Evolutionary conservation across 2,113 vertebrate genomes (phyloP), one percentile per base, ranked within the genome.

Genomic region (Stigmatopora argus): DNA sequence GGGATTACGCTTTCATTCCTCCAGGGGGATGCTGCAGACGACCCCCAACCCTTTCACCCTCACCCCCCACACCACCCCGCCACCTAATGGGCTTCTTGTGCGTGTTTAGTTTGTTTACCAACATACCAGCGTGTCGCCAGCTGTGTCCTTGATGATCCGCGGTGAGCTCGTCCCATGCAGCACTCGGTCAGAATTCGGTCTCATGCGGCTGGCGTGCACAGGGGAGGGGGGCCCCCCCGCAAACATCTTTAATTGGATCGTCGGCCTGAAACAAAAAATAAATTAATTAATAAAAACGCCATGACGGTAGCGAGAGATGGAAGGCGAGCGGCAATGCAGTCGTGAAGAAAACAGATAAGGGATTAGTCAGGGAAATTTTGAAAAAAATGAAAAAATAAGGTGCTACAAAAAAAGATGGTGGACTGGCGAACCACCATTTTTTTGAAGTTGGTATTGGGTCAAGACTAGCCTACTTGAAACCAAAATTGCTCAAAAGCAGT

Each of bases 1-100:
- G 78, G 86, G 82, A 87, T 86, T 77, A 83, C 78, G 74, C 75
- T 79, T 71, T 71, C 49, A 78, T 92, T 85, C 88, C 65, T 91
- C 82, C 80, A 75, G 87, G 79, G 86, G 83, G 80, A 89, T 87
- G 87, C 89, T 84, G 59, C 59, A 23, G 55, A 63, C 67, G 70
- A 71, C 78, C 62, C 63, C 66, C 71, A 70, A 0, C 0, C 58
- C 38, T 7, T 35, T 11, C 58, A 5, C 17, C 15, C 0, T 17
- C 56, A n/a, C 57, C 0, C 0, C 34, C 17, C 57, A 31, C 68
- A 15, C 81, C 73, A 65, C 65, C 17, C 55, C 26, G 4, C 18
- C 34, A 31, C 53, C 53, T 26, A 26, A 55, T 55, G 11, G 21
- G 21, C 21, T 10, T 12, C 52, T 26, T 55, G 18, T n/a, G 34